A percentile compares a stretch with the other conserved stretches of the same genome.
phyloP scores from a whole-genome alignment of 2,888 invertebrate species.

The Polydrusus cervinus region DNA sequence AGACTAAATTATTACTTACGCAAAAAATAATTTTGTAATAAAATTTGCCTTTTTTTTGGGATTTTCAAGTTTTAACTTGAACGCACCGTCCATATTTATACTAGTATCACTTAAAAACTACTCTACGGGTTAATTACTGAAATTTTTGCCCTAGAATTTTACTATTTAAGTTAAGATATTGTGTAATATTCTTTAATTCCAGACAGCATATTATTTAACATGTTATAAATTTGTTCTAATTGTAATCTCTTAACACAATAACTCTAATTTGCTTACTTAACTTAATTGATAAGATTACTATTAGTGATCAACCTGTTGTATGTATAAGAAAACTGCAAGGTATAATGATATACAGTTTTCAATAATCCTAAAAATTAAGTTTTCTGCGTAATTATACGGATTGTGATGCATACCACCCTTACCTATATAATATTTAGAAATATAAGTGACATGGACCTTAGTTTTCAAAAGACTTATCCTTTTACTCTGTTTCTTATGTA shows the following conservation, averaged over 20 bases:
- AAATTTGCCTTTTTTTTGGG: constrained; percentile 57
- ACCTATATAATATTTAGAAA: no score
- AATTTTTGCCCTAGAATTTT: not conserved
- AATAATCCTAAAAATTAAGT: no score
- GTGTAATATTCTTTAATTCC: not conserved
- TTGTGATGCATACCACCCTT: no score
- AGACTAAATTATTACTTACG: constrained; percentile 57
- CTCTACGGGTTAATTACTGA: not conserved
- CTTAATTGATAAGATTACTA: constrained; percentile 1
- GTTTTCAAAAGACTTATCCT: no score
- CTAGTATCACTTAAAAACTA: not conserved
- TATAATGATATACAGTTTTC: not conserved
- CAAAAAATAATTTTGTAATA: constrained; percentile 69
- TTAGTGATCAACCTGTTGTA: not conserved
- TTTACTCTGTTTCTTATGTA: no score
- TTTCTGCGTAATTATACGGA: no score
- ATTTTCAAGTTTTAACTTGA: constrained; percentile 55
- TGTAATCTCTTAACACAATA: not conserved
- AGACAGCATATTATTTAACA: not conserved
- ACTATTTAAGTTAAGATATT: not conserved
- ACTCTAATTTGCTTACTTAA: not conserved
- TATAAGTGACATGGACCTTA: no score
- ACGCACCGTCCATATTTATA: constrained; percentile 56
- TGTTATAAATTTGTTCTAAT: not conserved
- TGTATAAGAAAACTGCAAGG: not conserved